Conservation (phyloP, 2,888 invertebrate species). For the Hyppa rectilinea region DNA sequence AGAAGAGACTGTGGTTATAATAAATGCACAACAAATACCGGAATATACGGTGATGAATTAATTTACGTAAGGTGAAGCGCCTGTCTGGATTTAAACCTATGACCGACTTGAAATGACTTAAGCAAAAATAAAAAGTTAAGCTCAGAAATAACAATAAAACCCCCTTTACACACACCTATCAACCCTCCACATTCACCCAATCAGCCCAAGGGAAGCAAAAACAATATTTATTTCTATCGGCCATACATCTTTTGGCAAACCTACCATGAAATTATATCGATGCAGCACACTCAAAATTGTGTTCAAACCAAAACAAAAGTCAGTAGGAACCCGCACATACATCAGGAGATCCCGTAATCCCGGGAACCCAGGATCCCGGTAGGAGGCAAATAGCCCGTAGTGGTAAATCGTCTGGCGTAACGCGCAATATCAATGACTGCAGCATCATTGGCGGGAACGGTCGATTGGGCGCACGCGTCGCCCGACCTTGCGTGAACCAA, state of each 20-base stretch:
- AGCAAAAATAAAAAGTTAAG: too few species aligned
- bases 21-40: constrained; percentile 4
- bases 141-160: constrained; percentile 4
- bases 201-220: constrained; percentile 44
- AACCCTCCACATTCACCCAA: neutral
- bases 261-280: constrained; percentile 72
- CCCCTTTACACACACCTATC: constrained; percentile 8
- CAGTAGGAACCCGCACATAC: constrained; percentile 66
- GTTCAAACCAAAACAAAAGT: constrained; percentile 75
- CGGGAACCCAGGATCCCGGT: constrained; percentile 76
- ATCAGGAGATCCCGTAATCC: constrained; percentile 75
- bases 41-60: too few species aligned
- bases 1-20: constrained; percentile 13
- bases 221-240: constrained; percentile 63
- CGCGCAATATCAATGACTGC: constrained; percentile 85
- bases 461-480: constrained; percentile 82
- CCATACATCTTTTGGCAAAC: constrained; percentile 65
- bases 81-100: too few species aligned
- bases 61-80: too few species aligned
- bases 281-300: constrained; percentile 62
- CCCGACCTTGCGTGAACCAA: constrained; percentile 67
- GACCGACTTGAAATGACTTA: too few species aligned
- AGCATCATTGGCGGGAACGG: constrained; percentile 80
- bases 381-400: constrained; percentile 87
- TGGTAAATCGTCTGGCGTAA: constrained; percentile 88